Evolutionary conservation across 2,888 invertebrate species (phyloP), one percentile per base, ranked within the genome.

Genomic region (Disparrhopalites patrizii): DNA sequence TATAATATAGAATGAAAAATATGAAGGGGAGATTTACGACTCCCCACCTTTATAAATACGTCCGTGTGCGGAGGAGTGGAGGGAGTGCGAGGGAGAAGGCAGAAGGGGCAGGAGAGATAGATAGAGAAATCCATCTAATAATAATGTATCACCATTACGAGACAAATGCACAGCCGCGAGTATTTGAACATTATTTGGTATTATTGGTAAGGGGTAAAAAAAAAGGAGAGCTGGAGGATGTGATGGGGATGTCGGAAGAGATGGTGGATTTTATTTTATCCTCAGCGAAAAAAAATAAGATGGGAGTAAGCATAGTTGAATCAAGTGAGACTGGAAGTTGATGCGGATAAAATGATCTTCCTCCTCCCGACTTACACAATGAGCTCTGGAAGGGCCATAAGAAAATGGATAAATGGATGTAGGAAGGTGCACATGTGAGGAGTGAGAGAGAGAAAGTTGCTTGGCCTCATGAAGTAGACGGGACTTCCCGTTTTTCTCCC

Each of bases 101-200:
- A 47, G 23, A 20, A 23, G 23, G 18, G n/a, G n/a, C n/a, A n/a
- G n/a, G n/a, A n/a, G n/a, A n/a, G n/a, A n/a, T n/a, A n/a, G n/a
- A n/a, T n/a, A n/a, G n/a, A 18, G 28, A 31, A 56, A 56, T 31
- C 56, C 58, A 43, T 27, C 40, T 58, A 43, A 43, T 58, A 58
- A 58, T 58, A 58, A 58, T 58, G 43, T 43, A 58, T 40, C 28
- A 43, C 57, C 27, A 58, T 58, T 58, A 58, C 40, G 25, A 57
- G 47, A 58, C 27, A 58, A 58, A 58, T 58, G 28, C 47, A 28
- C 13, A 25, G 43, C 5, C 25, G 18, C 8, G 47, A 15, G 36
- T 23, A 31, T n/a, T 23, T 1, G 36, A 33, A 55, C 31, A 55
- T 55, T 33, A 10, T 57, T 57, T 38, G 40, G 40, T 40, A 15